Conservation (phyloP, 2,888 invertebrate genomes). For the Eretmocerus hayati region DNA sequence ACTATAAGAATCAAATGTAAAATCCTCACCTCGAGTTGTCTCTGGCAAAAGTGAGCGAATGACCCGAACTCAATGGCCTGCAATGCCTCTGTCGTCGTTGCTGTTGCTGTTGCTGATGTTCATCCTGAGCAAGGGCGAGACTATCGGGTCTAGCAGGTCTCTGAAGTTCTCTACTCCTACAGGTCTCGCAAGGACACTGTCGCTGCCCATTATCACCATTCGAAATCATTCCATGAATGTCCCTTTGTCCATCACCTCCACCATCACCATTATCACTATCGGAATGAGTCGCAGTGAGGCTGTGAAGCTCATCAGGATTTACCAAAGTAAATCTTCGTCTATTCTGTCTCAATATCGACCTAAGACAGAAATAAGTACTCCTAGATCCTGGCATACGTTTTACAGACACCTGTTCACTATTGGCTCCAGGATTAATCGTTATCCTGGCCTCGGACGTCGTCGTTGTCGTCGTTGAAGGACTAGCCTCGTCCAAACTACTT, state of each 20-base stretch:
- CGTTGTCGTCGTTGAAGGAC: no score
- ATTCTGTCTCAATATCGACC: conserved; percentile 42
- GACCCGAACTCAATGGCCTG: conserved; percentile 17
- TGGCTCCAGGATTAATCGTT: conserved; percentile 35
- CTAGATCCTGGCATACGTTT: conserved; percentile 33
- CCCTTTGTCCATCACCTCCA: conserved; percentile 8
- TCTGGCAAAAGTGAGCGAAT: conserved; percentile 10
- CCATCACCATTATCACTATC: background rate
- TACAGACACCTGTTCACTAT: conserved; percentile 17
- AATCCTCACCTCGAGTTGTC: conserved; percentile 17
- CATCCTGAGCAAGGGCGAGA: conserved; percentile 6
- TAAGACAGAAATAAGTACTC: conserved; percentile 38
- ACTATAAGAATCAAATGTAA: no score
- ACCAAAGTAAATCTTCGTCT: conserved; percentile 39
- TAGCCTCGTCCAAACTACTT: no score
- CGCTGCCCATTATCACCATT: background rate
- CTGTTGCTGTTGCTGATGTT: no score
- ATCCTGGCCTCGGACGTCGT: conserved; percentile 28
- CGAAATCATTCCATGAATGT: no score
- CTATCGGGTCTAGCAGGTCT: conserved; percentile 9
- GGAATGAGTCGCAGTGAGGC: conserved; percentile 6
- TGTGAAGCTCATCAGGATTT: conserved; percentile 31
- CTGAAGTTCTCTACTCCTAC: conserved; percentile 4
- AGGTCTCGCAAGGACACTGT: conserved; percentile 9
- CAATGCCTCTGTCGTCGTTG: no score